Evolutionary conservation across 1,140 invertebrate species (phyloP).

Genomic region (Maconellicoccus hirsutus): DNA sequence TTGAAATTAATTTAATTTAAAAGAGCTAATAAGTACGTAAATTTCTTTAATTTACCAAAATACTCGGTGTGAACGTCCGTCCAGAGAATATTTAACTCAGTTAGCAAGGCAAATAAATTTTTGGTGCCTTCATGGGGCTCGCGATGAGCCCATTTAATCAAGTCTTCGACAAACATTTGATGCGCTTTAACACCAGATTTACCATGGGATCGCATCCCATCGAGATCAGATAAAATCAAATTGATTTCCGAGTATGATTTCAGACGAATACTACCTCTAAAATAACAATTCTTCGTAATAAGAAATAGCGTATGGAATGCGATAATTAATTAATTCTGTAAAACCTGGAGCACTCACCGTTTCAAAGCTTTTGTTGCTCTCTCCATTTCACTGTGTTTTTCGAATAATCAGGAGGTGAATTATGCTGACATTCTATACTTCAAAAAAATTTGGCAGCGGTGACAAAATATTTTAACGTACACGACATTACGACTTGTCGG

Average conservation of each 20-base stretch:
- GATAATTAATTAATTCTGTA: too few relatives aligned
- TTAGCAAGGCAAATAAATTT: constrained; percentile 40
- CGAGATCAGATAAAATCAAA: constrained; percentile 43
- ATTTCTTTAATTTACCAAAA: constrained; percentile 30
- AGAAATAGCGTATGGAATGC: too few relatives aligned
- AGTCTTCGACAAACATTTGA: constrained; percentile 39
- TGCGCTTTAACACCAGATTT: constrained; percentile 41
- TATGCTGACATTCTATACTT: too few relatives aligned
- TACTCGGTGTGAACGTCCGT: constrained; percentile 43
- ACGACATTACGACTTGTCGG: too few relatives aligned
- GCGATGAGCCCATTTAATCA: constrained; percentile 40
- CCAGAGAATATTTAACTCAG: constrained; percentile 41
- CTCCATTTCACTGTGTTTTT: constrained; percentile 30
- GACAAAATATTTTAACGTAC: too few relatives aligned
- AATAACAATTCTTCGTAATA: too few relatives aligned
- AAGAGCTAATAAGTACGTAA: too few relatives aligned
- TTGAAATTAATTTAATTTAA: too few relatives aligned
- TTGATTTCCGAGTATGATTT: constrained; percentile 41
- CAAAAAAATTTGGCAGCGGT: too few relatives aligned
- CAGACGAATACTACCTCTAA: constrained; percentile 42
- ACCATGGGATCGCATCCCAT: constrained; percentile 38
- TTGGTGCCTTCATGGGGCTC: constrained; percentile 42
- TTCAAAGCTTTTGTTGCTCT: constrained; percentile 32
- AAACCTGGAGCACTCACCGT: constrained; percentile 29
- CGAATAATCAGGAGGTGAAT: too few relatives aligned